Percentiles rank a stretch among this genome's conserved stretches.
phyloP scores from a whole-genome alignment of 2,113 vertebrate genomes.

The Condylura cristata region DNA sequence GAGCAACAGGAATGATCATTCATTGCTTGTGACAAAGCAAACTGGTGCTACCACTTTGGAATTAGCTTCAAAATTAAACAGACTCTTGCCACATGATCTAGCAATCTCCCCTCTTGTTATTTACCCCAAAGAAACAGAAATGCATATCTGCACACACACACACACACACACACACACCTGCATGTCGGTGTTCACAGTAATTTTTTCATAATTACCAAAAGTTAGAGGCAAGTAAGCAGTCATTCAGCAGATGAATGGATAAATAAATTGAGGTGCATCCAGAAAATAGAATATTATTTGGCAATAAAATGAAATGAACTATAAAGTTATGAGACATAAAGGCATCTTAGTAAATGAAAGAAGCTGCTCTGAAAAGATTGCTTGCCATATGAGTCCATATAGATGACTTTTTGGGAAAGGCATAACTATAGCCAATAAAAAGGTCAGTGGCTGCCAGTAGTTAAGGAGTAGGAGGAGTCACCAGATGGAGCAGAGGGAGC shows the following conservation, averaged over 20 bases:
- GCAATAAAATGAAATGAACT: not conserved
- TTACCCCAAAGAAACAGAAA: not conserved
- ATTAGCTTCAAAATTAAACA: not conserved
- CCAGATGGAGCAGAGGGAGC: not conserved
- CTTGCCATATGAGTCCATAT: not conserved
- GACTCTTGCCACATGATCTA: not conserved
- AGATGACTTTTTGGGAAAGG: not conserved
- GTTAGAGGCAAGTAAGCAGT: not conserved
- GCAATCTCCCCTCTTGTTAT: not conserved
- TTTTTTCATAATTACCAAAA: not conserved
- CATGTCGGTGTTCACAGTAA: not conserved
- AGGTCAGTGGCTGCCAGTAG: not conserved
- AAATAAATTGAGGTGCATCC: not conserved
- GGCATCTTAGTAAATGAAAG: not conserved
- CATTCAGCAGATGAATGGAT: not conserved
- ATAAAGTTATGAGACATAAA: not conserved
- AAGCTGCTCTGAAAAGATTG: not conserved
- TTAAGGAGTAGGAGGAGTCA: not conserved
- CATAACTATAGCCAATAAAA: not conserved
- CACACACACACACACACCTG: not conserved
- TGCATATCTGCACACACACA: not conserved
- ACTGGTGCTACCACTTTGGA: not conserved
- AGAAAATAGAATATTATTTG: not conserved
- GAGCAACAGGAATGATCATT: not conserved
- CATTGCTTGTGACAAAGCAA: not conserved